Percentiles rank a stretch among this genome's conserved stretches.
Conservation (phyloP, 2,113 vertebrate genomes). For the Crotalus tigris region DNA sequence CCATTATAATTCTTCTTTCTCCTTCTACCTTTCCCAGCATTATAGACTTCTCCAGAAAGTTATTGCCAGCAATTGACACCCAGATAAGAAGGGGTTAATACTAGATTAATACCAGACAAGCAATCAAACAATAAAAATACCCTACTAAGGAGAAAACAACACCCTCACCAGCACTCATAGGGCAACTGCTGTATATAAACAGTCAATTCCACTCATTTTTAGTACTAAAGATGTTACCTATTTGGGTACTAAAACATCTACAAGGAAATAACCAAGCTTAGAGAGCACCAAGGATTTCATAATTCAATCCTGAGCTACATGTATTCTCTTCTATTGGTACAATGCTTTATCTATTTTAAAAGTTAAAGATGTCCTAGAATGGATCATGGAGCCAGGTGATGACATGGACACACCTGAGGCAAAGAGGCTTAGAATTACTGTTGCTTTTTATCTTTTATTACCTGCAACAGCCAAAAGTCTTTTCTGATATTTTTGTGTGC, state of each 20-base stretch:
- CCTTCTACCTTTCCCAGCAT: not conserved
- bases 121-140: not conserved
- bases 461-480: not conserved
- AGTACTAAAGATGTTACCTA: too few relatives aligned
- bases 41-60: not conserved
- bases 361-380: not conserved
- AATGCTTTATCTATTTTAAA: not conserved
- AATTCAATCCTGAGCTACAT: not conserved
- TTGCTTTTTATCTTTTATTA: not conserved
- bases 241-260: too few relatives aligned
- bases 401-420: not conserved
- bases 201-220: too few relatives aligned
- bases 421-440: not conserved
- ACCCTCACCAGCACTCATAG: not conserved
- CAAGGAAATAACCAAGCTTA: too few relatives aligned
- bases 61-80: not conserved
- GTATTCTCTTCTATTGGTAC: not conserved
- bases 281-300: too few relatives aligned
- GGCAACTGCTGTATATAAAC: too few relatives aligned
- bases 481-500: not conserved
- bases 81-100: not conserved
- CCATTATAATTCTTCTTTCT: not conserved
- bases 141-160: not conserved
- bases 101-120: not conserved
- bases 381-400: not conserved